phyloP scores from a whole-genome alignment of 2,113 vertebrate species.

The Sinocyclocheilus maitianheensis region DNA sequence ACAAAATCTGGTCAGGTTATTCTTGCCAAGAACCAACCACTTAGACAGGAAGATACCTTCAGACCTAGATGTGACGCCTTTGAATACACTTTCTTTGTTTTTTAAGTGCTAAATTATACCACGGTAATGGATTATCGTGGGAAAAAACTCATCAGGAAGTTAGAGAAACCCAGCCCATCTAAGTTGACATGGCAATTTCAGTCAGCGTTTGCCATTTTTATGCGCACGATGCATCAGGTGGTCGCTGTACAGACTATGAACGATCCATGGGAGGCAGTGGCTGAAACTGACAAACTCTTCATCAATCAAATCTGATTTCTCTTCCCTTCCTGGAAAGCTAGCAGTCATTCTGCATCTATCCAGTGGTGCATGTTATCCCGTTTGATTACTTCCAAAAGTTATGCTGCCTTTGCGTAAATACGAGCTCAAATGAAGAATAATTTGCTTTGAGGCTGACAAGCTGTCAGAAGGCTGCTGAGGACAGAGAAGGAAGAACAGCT shows the following conservation, averaged over 20 bases:
- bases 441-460: slow-evolving; percentile 11
- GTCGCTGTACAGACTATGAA: not conserved
- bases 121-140: not conserved
- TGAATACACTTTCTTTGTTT: not conserved
- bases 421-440: slow-evolving; percentile 32
- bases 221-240: not conserved
- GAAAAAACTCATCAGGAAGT: not conserved
- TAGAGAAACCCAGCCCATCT: not conserved
- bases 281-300: slow-evolving; percentile 21
- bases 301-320: slow-evolving; percentile 13
- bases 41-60: not conserved
- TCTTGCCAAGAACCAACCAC: not conserved
- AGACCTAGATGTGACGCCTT: not conserved
- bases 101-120: not conserved
- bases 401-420: slow-evolving; percentile 2
- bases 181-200: not conserved
- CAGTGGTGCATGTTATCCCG: not conserved
- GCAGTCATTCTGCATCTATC: slow-evolving; percentile 15
- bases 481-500: slow-evolving; percentile 35
- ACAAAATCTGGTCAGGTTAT: not conserved
- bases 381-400: slow-evolving; percentile 26
- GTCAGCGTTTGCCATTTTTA: not conserved
- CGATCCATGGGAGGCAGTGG: not conserved
- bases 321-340: not conserved
- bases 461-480: slow-evolving; percentile 2